Evolutionary conservation across 2,797 vertebrate genomes (phyloP).

Genomic region (Pogonophryne albipinna): DNA sequence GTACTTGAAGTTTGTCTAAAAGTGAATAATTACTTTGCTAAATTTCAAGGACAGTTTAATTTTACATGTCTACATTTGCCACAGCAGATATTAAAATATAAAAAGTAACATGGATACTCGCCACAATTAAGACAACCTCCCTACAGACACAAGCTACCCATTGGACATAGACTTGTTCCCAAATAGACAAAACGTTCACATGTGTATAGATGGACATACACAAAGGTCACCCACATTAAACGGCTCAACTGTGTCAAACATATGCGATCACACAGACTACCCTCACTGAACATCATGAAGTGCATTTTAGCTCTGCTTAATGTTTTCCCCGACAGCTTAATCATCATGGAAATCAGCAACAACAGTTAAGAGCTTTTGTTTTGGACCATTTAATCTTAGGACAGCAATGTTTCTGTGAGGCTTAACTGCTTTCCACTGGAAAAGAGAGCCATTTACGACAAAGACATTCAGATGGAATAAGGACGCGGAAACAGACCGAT

Average conservation of each 20-base stretch:
- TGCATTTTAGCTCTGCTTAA: conserved; percentile 38
- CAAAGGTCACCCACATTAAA: conserved; percentile 31
- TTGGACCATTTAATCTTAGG: conserved; percentile 61
- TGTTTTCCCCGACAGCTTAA: conserved; percentile 53
- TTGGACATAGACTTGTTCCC: conserved; percentile 11
- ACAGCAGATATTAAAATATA: neutral
- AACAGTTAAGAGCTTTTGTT: conserved; percentile 49
- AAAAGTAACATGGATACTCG: neutral
- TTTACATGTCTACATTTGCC: neutral
- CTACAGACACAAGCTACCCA: neutral
- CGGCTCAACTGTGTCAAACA: conserved; percentile 53
- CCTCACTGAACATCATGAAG: conserved; percentile 28
- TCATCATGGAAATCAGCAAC: conserved; percentile 60
- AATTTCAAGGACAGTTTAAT: neutral
- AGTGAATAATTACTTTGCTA: neutral
- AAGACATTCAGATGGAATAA: conserved; percentile 63
- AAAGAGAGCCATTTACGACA: conserved; percentile 48
- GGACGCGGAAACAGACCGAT: conserved; percentile 60
- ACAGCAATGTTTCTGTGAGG: conserved; percentile 40
- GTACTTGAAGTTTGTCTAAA: neutral
- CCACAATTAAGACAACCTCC: neutral
- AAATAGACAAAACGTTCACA: neutral
- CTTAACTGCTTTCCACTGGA: conserved; percentile 64
- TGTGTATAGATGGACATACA: neutral
- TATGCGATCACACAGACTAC: conserved; percentile 44